These are phyloP conservation scores for Acheta domesticus DNA, from an alignment of 2,888 invertebrate species.

Conservation along the genomic window DNA sequence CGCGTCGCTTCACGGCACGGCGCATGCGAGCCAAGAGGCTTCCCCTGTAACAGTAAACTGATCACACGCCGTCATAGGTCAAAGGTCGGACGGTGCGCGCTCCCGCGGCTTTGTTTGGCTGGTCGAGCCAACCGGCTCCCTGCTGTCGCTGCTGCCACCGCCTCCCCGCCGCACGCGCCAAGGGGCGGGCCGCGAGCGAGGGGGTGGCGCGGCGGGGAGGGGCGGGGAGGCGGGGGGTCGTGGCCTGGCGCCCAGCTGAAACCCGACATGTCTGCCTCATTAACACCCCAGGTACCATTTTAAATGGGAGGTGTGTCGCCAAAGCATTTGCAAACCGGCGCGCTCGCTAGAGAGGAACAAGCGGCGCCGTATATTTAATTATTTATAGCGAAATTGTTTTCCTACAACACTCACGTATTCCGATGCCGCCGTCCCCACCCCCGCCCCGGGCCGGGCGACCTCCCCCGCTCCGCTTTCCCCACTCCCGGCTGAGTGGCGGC, in stretches of 20 bases:
- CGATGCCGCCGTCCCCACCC: neutral
- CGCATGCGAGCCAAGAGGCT: conserved; percentile 18
- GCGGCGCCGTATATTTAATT: neutral
- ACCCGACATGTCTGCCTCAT: conserved; percentile 9
- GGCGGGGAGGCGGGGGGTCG: neutral
- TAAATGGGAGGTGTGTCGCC: neutral
- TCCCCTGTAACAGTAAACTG: conserved; percentile 18
- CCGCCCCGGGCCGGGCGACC: neutral
- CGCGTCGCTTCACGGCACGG: neutral
- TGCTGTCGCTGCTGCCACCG: neutral
- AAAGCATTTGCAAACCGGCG: conserved; percentile 9
- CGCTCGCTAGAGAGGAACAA: conserved; percentile 1
- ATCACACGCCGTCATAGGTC: conserved; percentile 18
- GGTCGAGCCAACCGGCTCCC: neutral
- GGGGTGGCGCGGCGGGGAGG: neutral
- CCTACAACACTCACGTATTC: neutral
- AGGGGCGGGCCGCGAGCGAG: neutral
- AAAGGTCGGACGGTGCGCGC: neutral
- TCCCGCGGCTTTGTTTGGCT: neutral
- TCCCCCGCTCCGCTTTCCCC: no score
- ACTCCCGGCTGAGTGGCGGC: neutral
- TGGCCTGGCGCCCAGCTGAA: neutral
- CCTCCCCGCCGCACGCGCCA: neutral
- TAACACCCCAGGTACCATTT: neutral
- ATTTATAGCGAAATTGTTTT: conserved; percentile 1